Base-by-base conservation (phyloP, 2,797 vertebrate genomes). In the Fratercula arctica region DNA sequence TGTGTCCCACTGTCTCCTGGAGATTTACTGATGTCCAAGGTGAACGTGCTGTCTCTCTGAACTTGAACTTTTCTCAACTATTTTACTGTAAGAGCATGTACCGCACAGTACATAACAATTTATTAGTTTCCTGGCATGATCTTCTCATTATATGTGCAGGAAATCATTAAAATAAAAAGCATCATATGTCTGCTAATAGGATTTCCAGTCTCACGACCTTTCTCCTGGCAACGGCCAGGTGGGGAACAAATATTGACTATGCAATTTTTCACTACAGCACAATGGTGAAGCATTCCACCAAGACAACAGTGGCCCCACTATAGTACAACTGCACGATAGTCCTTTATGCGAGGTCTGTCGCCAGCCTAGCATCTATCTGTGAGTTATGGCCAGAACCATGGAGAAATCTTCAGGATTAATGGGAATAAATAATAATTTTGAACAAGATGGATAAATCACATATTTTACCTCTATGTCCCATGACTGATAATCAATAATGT, bases 401-500 rank as follows among this genome's bases (percentile, higher is more conserved):
- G 23, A 69, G 41, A 95, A 94, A 76, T 33, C 1, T 64, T 35
- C 39, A 74, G 28, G 28, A 88, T 70, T 85, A 88, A 89, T 26
- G 18, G 33, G 13, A 91, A 84, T 28, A 94, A 96, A 81, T 43
- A 89, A 48, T 33, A 73, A 90, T 72, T 73, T 29, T 51, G 29
- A 86, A 73, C 1, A 12, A 74, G 45, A 76, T 8, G 13, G 68
- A 81, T 41, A 81, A 66, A 82, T 51, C 13, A 48, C 1, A 0
- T 51, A 41, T 77, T 91, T 93, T 85, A 73, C 23, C 25, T 69
- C 48, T 70, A 0, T 35, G 28, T 61, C 19, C 31, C n/a, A 37
- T 63, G 43, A 83, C 53, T 53, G 19, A 78, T 61, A 84, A 93
- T 85, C 85, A 93, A 0, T 80, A 85, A 77, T 10, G 18, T 50